Conservation (phyloP, 2,113 vertebrate species). For the Haemorhous mexicanus region DNA sequence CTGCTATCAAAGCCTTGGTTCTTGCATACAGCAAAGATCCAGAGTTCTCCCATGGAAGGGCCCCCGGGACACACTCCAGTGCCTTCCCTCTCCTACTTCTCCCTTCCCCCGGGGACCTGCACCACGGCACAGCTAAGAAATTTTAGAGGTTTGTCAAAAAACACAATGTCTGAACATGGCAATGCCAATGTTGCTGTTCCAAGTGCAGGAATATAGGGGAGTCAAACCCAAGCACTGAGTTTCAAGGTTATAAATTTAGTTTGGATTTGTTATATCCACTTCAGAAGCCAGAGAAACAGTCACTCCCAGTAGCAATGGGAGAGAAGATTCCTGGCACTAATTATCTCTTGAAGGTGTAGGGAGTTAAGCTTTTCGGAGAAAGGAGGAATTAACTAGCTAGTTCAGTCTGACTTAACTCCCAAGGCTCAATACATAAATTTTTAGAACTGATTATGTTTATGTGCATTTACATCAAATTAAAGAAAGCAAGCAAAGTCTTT, state of each 20-base stretch:
- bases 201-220: neutral
- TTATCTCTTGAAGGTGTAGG: neutral
- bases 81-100: neutral
- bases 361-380: neutral
- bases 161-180: neutral
- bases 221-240: neutral
- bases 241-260: neutral
- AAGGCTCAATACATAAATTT: neutral
- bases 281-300: neutral
- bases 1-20: neutral
- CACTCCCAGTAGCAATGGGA: neutral
- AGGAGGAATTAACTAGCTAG: neutral
- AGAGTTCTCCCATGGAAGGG: neutral
- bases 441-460: neutral
- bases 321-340: neutral
- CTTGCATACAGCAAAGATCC: accelerated
- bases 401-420: neutral
- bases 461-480: neutral
- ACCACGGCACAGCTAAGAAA: neutral
- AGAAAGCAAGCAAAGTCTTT: neutral
- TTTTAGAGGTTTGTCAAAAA: neutral
- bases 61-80: neutral
- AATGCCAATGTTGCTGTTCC: accelerated
- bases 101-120: neutral
- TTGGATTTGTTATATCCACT: neutral